These are phyloP conservation scores for Phylloscopus whistleri DNA, from an alignment of 2,113 vertebrate genomes.

Conservation along the genomic window DNA sequence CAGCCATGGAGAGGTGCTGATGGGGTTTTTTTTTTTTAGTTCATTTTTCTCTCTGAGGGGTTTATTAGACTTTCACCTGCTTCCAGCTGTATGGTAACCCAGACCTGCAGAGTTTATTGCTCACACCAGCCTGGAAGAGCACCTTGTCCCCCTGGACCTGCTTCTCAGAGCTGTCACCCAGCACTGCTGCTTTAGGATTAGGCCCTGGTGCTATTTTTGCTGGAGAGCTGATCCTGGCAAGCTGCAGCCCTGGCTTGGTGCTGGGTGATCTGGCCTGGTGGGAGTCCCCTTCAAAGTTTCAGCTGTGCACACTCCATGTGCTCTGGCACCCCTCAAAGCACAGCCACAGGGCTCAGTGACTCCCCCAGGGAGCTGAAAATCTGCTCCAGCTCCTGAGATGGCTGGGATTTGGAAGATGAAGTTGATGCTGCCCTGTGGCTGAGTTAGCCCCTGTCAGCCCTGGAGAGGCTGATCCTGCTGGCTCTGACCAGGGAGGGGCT, in stretches of 20 bases:
- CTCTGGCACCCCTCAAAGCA: neutral
- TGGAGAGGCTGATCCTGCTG: neutral
- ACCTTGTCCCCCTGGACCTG: accelerated
- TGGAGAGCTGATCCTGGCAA: neutral
- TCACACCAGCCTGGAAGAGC: neutral
- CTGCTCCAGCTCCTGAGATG: neutral
- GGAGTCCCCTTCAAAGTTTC: accelerated
- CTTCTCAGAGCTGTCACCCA: neutral
- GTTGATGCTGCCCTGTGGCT: neutral
- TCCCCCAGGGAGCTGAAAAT: neutral
- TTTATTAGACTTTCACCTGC: neutral
- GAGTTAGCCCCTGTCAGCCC: neutral
- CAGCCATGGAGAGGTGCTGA: neutral
- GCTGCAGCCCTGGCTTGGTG: neutral
- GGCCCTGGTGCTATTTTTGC: neutral
- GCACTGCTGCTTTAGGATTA: neutral
- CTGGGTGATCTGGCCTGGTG: neutral
- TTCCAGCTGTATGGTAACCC: neutral
- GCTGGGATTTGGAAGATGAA: neutral
- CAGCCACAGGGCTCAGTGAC: neutral
- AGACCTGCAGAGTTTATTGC: neutral
- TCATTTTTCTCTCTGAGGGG: neutral
- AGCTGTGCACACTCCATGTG: accelerated
- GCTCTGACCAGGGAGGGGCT: neutral
- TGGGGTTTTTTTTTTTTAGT: neutral